Percentiles rank a stretch among this genome's conserved stretches.
Conservation (phyloP, 2,797 vertebrate species). For the Chrosomus eos region DNA sequence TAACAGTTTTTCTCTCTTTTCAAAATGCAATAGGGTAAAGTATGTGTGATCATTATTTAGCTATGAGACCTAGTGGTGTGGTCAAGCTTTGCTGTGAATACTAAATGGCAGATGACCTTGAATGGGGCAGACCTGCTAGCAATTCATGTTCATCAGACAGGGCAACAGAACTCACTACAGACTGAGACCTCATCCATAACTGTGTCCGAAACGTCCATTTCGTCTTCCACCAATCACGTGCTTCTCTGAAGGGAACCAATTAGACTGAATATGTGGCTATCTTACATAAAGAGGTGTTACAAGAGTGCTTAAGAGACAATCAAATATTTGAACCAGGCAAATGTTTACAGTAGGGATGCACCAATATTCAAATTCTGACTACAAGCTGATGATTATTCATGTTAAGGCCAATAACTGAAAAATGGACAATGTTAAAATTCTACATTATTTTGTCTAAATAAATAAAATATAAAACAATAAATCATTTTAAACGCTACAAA, state of each 20-base stretch:
- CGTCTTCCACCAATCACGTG: not conserved
- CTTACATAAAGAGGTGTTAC: not conserved
- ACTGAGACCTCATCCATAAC: conserved; percentile 36
- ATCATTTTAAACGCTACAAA: not conserved
- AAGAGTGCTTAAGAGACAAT: not conserved
- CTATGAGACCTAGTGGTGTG: conserved; percentile 41
- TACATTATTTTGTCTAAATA: not conserved
- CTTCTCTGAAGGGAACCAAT: not conserved
- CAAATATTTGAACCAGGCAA: not conserved
- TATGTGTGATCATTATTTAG: conserved; percentile 50
- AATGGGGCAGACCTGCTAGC: conserved; percentile 63
- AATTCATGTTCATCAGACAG: conserved; percentile 66
- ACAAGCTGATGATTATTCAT: not conserved
- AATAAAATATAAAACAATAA: not conserved
- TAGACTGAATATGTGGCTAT: not conserved
- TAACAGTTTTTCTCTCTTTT: not conserved
- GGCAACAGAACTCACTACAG: conserved; percentile 59
- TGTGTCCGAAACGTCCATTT: conserved; percentile 4
- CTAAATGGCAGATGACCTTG: conserved; percentile 72
- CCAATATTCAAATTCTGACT: not conserved
- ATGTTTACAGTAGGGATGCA: not conserved
- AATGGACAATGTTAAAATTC: not conserved
- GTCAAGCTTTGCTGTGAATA: conserved; percentile 63
- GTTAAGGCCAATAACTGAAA: not conserved
- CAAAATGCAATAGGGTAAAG: not conserved